Evolutionary conservation across 2,113 vertebrate genomes (phyloP).

Genomic region (Pomatorhinus ruficollis): DNA sequence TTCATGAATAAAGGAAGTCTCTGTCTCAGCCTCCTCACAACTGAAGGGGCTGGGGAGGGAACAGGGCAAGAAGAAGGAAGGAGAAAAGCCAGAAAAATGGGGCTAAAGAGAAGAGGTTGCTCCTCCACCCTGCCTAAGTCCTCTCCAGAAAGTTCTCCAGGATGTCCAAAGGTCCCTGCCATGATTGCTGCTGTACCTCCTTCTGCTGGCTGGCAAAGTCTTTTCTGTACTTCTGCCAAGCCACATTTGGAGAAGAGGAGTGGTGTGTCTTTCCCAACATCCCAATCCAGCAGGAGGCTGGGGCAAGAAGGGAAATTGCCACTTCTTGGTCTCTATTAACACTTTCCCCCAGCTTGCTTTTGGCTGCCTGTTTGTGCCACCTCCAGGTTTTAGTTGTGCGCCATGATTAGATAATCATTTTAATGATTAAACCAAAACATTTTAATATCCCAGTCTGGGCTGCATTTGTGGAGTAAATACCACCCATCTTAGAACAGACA

Average conservation of each 20-base stretch:
- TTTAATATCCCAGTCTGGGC: background rate
- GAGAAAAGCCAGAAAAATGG: background rate
- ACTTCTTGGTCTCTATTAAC: background rate
- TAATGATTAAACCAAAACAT: background rate
- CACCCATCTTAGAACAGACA: background rate
- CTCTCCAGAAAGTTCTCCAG: background rate
- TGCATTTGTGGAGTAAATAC: background rate
- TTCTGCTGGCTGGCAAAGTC: background rate
- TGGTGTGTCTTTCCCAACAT: background rate
- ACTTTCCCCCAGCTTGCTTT: background rate
- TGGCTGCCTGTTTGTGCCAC: background rate
- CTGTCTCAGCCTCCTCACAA: background rate
- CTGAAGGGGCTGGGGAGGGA: background rate
- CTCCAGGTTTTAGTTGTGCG: background rate
- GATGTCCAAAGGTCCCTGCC: conserved; percentile 7
- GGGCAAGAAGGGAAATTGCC: background rate
- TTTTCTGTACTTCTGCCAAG: background rate
- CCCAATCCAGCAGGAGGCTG: background rate
- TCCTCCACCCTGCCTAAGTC: background rate
- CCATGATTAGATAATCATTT: background rate
- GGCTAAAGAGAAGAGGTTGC: background rate
- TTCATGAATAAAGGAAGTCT: background rate
- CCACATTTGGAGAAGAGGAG: background rate
- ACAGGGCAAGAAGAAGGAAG: background rate
- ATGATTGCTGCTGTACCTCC: background rate